Conservation (phyloP, 2,888 invertebrate genomes). For the Epiblema foenella region DNA sequence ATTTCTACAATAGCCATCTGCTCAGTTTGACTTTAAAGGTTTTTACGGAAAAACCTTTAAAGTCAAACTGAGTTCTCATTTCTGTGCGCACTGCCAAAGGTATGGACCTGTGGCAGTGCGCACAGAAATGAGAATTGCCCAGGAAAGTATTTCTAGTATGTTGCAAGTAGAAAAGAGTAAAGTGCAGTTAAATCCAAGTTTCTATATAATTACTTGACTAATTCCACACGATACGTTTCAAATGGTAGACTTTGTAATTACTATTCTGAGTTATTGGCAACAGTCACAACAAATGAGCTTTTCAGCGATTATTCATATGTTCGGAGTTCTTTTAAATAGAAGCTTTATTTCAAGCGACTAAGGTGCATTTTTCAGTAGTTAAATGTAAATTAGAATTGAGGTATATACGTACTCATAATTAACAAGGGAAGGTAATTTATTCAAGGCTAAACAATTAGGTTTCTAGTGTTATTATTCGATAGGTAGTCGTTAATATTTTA, state of each 20-base stretch:
- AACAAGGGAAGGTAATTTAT: not conserved
- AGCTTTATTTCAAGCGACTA: not conserved
- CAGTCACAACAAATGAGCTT: conserved; percentile 6
- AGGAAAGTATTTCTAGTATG: too few relatives aligned
- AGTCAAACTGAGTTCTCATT: too few relatives aligned
- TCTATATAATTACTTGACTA: conserved; percentile 3
- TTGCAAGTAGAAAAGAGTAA: not conserved
- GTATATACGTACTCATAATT: not conserved
- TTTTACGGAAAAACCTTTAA: too few relatives aligned
- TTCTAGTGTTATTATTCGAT: not conserved
- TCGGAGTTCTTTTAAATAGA: not conserved
- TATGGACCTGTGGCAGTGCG: too few relatives aligned
- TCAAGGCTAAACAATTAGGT: not conserved
- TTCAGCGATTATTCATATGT: not conserved
- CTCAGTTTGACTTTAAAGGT: too few relatives aligned
- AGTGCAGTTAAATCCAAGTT: not conserved
- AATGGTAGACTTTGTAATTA: conserved; percentile 7
- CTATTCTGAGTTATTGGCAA: not conserved
- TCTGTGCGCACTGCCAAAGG: too few relatives aligned
- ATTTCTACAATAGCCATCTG: too few relatives aligned
- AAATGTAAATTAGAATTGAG: not conserved
- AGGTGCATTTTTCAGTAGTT: not conserved
- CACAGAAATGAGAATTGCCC: too few relatives aligned
- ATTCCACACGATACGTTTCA: conserved; percentile 6
- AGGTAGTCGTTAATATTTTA: not conserved